Percentiles rank a stretch among this genome's conserved stretches.
Conservation (phyloP, 1,140 invertebrate genomes). For the Bombus pyrosoma region DNA sequence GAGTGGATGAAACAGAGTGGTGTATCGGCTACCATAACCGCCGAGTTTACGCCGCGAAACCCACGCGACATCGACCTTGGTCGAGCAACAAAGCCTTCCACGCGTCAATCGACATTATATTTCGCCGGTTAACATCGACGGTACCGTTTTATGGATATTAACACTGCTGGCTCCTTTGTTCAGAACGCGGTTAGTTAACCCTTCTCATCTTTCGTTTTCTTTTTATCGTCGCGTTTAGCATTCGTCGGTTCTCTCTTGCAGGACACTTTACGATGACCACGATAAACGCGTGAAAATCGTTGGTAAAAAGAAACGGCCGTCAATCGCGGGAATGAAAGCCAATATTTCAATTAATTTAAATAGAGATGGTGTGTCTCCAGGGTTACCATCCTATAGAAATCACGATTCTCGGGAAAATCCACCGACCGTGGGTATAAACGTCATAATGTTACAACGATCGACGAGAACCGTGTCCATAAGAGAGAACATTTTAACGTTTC, state of each 20-base stretch:
- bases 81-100: constrained; percentile 24
- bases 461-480: background rate
- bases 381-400: background rate
- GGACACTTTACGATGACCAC: background rate
- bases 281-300: background rate
- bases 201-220: background rate
- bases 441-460: background rate
- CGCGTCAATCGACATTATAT: constrained; percentile 31
- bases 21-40: constrained; percentile 40
- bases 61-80: constrained; percentile 53
- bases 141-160: constrained; percentile 31
- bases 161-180: constrained; percentile 2
- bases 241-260: background rate
- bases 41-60: constrained; percentile 55
- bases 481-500: background rate
- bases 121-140: constrained; percentile 27
- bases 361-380: background rate
- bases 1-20: background rate
- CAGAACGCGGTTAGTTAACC: background rate
- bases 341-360: constrained; percentile 13
- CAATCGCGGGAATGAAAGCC: background rate
- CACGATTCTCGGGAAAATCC: too few species aligned
- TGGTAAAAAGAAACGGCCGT: background rate
- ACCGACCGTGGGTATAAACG: background rate
- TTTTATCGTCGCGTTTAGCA: background rate